A percentile compares a stretch with the other conserved stretches of the same genome.
These are phyloP conservation scores for Octopus bimaculoides DNA, from an alignment of 1,140 invertebrate genomes.

Conservation along the genomic window DNA sequence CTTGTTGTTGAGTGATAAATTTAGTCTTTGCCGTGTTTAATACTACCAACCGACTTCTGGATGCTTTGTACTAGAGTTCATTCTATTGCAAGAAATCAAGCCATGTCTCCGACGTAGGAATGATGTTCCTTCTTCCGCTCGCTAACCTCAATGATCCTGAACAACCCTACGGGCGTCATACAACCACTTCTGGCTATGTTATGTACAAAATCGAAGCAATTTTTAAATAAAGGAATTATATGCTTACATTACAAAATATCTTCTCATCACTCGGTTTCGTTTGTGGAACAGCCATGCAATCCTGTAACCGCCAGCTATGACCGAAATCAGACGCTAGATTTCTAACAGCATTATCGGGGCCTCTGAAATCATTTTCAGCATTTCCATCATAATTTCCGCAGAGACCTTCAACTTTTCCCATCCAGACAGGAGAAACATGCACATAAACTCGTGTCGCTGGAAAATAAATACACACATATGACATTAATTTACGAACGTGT, in stretches of 20 bases:
- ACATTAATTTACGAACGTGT: no score
- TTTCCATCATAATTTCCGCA: conserved; percentile 90
- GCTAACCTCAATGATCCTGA: no score
- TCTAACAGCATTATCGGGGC: conserved; percentile 69
- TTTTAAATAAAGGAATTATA: not conserved
- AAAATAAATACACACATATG: not conserved
- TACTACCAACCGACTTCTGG: no score
- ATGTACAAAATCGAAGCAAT: not conserved
- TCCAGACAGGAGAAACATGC: conserved; percentile 23
- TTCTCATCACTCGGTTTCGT: not conserved
- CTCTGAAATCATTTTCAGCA: conserved; percentile 66
- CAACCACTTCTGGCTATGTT: no score
- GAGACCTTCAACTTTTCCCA: conserved; percentile 70
- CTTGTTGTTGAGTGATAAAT: no score
- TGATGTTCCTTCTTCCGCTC: no score
- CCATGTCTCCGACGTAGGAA: no score
- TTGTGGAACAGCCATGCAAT: conserved; percentile 43
- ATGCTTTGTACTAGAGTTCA: no score
- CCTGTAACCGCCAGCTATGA: conserved; percentile 82
- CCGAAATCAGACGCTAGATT: conserved; percentile 75
- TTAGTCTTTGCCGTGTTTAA: no score
- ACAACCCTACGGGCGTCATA: no score
- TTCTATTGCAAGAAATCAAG: no score
- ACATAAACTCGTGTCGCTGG: conserved; percentile 32
- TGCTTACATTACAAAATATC: not conserved